Base-by-base conservation (phyloP, 2,888 invertebrate species). In the Agrotis ipsilon region DNA sequence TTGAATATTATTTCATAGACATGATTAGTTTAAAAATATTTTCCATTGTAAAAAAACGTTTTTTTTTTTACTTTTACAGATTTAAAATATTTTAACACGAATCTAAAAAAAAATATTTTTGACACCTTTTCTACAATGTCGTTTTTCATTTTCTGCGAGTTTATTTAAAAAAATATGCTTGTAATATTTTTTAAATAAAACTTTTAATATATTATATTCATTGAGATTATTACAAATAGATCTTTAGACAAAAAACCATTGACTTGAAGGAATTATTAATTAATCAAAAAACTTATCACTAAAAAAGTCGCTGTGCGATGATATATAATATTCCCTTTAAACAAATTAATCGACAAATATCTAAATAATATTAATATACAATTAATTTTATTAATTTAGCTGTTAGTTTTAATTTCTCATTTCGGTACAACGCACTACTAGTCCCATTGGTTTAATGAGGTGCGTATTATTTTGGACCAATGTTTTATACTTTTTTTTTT, bases 381-480 rank as follows among this genome's bases (percentile, higher is more conserved):
- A 67, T 60, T 81, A 77, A 67, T 77, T 72, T 75, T 73, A 78
- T 68, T 83, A 83, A 71, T 71, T 68, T 79, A 82, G 62, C 24
- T 69, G 1, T 48, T 85, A 83, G 73, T 68, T 68, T 55, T 81
- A 68, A 82, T 74, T 11, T 68, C 21, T 81, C 72, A 73, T 75
- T 65, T 81, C 74, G 48, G 76, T 83, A 88, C 88, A 88, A 87
- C 87, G 87, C 86, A 72, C 80, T 83, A 68, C 87, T 87, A 87
- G 87, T 87, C 87, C 61, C 65, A 77, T 83, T 79, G 81, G 80
- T 85, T 86, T 75, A 52, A 68, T 78, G 63, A 73, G 61, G 77
- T 80, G 85, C 76, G 75, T 58, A 54, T 72, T 66, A 32, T 75
- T 68, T 78, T 74, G 63, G 70, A 73, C 62, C 68, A 75, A 76